Evolutionary conservation across 2,888 invertebrate species (phyloP), one percentile per base, ranked within the genome.

Genomic region (Nasonovia ribisnigri): DNA sequence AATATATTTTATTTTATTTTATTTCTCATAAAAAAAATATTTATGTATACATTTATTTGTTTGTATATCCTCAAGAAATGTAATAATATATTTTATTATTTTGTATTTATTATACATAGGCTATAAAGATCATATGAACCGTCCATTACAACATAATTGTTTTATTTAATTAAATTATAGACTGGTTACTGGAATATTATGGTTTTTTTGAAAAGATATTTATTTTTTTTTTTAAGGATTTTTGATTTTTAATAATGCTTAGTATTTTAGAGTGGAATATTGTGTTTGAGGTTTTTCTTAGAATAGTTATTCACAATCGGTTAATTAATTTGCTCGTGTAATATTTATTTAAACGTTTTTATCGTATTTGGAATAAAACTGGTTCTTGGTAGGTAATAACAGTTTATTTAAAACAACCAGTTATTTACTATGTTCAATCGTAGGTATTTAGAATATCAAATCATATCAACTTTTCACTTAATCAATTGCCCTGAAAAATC

Each of bases 331-430:
- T 43, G n/a, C 42, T 10, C 20, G 10, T 84, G 48, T 84, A 84
- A 54, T 91, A 84, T 91, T 84, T 84, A 54, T 84, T 91, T n/a
- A 43, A 54, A 54, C 24, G 42, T 67, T 90, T 91, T 91, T 91
- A 84, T 91, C 42, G 84, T 84, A 91, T 91, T 84, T 84, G 42
- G 24, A 84, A 51, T 42, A 84, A 84, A 90, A 91, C 84, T 84
- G 51, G 91, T 91, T 84, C 11, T 54, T 29, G 24, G 16, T 16
- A 84, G 24, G 16, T 16, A 84, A 54, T 84, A 91, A 84, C 8
- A 42, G 84, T 91, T 54, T 42, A 84, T 91, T 91, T 84, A 54
- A 91, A 84, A 42, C 51, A 16, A 91, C 60, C 90, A 67, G 46
- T 90, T n/a, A 90, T 43, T 60, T 46, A 46, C 16, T n/a, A 60